These are phyloP conservation scores for Melanostoma mellinum DNA, from an alignment of 2,888 invertebrate genomes.

Conservation along the genomic window DNA sequence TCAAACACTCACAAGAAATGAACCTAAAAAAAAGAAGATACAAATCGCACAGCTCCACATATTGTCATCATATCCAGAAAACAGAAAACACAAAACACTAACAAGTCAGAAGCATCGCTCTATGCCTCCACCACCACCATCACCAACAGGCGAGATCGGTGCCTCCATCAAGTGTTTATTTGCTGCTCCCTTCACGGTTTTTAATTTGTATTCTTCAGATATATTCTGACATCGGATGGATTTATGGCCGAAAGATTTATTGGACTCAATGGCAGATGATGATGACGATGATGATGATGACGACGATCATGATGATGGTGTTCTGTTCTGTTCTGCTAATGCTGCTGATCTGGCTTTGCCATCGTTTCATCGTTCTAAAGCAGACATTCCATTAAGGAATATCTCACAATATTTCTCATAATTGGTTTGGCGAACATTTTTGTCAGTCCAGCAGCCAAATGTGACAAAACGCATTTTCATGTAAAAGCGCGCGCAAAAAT, in stretches of 20 bases:
- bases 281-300: constrained; percentile 49
- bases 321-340: constrained; percentile 13
- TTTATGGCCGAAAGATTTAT: constrained; percentile 73
- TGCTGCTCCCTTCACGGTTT: constrained; percentile 62
- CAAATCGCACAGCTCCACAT: constrained; percentile 71
- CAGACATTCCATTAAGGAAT: constrained; percentile 37
- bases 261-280: constrained; percentile 72
- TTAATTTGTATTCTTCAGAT: constrained; percentile 72
- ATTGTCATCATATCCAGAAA: constrained; percentile 70
- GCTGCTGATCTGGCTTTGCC: constrained; percentile 51
- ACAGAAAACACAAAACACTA: constrained; percentile 25
- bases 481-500: constrained; percentile 42
- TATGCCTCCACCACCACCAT: constrained; percentile 3
- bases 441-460: constrained; percentile 13
- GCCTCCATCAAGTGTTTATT: constrained; percentile 70
- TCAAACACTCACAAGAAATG: constrained; percentile 71
- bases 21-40: constrained; percentile 32
- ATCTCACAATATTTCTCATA: constrained; percentile 56
- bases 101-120: constrained; percentile 19
- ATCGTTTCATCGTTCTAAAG: constrained; percentile 12
- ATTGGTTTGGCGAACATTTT: constrained; percentile 49
- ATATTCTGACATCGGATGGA: constrained; percentile 72
- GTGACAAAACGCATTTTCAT: constrained; percentile 66
- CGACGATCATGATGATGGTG: constrained; percentile 28
- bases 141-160: constrained; percentile 32